Evolutionary conservation across 2,888 invertebrate species (phyloP), one percentile per base, ranked within the genome.

Genomic region (Drosophila tanythrix): DNA sequence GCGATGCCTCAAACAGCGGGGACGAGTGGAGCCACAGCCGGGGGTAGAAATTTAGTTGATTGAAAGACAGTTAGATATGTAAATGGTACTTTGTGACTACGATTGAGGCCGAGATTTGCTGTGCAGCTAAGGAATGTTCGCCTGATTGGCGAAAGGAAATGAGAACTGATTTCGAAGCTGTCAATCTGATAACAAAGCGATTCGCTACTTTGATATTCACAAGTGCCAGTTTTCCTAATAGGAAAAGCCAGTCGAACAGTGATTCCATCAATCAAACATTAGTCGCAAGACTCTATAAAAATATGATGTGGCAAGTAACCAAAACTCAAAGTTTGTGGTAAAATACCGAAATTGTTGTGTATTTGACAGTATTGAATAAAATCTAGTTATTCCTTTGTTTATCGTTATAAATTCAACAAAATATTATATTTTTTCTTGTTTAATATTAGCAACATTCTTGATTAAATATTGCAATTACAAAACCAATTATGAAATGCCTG

Each of bases 241-340:
- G 33, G 18, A 15, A 35, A 35, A 15, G 2, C 25, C 25, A 25
- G 25, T 25, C 18, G 3, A 51, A 51, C 18, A 33, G n/a, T n/a
- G 21, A 40, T 51, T 51, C 27, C 46, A 8, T 15, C 25, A 25
- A 4, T 46, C 8, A 46, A 46, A 21, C 21, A 6, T 33, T 10
- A 10, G 0, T 3, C 94, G 98, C 13, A 8, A 59, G 18, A n/a
- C 64, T 50, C 18, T 36, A 3, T 18, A 11, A n/a, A 2, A 59
- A 31, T n/a, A 11, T 48, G 46, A 29, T 51, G 21, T 33, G 25
- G 11, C 31, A 64, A 56, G 25, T 13, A 53, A 5, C 8, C 18
- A 4, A 3, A 31, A 27, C 7, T 15, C 29, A 18, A 27, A 52
- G 35, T 3, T 53, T 35, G 38, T 38, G 18, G 0, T 3, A 21